These are phyloP conservation scores for Cryptocephalus primarius DNA, from an alignment of 2,888 invertebrate genomes.

Conservation along the genomic window DNA sequence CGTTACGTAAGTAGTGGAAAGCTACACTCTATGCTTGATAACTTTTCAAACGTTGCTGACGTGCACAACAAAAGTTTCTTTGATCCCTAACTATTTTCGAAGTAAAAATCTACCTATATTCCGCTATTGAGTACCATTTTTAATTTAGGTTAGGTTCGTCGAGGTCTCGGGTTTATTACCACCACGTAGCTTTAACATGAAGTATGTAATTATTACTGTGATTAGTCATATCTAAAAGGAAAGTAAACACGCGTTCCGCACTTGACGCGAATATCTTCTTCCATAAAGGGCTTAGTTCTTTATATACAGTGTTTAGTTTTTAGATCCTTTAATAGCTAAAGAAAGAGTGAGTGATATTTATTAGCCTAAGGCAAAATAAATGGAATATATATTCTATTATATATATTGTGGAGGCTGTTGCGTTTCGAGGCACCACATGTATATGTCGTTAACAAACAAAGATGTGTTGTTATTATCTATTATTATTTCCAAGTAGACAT, in stretches of 20 bases:
- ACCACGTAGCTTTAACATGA: too few species aligned
- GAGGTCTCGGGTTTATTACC: too few species aligned
- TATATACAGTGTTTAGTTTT: conserved; percentile 29
- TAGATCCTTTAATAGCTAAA: conserved; percentile 12
- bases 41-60: too few species aligned
- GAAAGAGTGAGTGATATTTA: conserved; percentile 25
- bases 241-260: conserved; percentile 8
- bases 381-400: too few species aligned
- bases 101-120: too few species aligned
- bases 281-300: conserved; percentile 13
- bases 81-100: too few species aligned
- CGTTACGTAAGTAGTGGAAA: too few species aligned
- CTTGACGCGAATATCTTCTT: conserved; percentile 13
- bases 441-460: conserved; percentile 17
- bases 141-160: too few species aligned
- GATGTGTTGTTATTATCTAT: not conserved
- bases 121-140: too few species aligned
- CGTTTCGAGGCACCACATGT: conserved; percentile 2
- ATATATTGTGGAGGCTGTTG: conserved; percentile 17
- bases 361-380: conserved; percentile 16
- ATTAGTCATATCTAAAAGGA: conserved; percentile 26
- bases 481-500: conserved; percentile 5
- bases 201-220: conserved; percentile 20
- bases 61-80: too few species aligned
- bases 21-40: too few species aligned